Evolutionary conservation across 2,888 invertebrate species (phyloP), one percentile per base, ranked within the genome.

Genomic region (Willowsia nigromaculata): DNA sequence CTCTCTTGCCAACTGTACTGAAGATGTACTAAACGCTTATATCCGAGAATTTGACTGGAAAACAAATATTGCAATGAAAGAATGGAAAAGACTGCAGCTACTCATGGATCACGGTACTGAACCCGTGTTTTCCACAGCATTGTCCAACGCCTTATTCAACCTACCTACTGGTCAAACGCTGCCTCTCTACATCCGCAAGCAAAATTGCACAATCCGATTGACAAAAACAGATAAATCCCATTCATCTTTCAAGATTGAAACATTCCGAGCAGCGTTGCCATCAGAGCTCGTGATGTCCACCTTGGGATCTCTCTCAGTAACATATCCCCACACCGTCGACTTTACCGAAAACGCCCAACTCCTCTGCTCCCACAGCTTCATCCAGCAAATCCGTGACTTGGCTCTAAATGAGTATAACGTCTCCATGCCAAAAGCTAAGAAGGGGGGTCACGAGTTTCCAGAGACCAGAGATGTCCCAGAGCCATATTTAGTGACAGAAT

Each of bases 111-210:
- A 18, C 25, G 59, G 30, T 3, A 18, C 43, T 0, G 62, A 82
- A 4, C 1, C 15, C 0, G 13, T 27, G 4, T 82, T 82, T 30
- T 1, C 15, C 1, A 37, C 22, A 18, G 7, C 37, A 13, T 0
- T 33, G 0, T 25, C 25, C 25, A 50, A 76, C 30, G 50, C 56
- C 11, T 43, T 56, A 4, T 65, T 22, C 40, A 76, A 76, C 11
- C 37, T 56, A 22, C 50, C 47, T 27, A 43, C 22, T 0, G n/a
- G n/a, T 3, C 15, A 53, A 15, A 71, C 25, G 9, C 43, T 84
- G 0, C 84, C 84, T 0, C 40, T 84, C 13, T 84, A 84, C 53
- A 33, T 84, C 27, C 68, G 84, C 5, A 47, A 71, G 11, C 84
- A 84, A 37, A 84, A 84, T 18, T 30, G 71, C 22, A 37, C 71